Conservation (phyloP, 2,797 vertebrate genomes). For the Notamacropus eugenii region DNA sequence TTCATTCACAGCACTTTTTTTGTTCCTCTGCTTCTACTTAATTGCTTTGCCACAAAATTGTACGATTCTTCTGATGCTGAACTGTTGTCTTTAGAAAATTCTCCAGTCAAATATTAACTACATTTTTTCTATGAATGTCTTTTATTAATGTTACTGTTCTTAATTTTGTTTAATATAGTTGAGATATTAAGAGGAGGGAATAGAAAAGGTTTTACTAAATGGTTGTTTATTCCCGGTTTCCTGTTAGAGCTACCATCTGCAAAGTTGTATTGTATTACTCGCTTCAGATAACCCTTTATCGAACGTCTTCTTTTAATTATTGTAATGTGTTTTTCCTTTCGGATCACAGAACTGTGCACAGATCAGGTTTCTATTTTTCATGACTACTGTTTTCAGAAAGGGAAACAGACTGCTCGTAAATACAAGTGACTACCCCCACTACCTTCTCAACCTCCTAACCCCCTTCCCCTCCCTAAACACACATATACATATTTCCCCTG, state of each 20-base stretch:
- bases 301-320: slow-evolving; percentile 78
- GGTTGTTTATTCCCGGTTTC: slow-evolving; percentile 53
- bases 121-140: neutral
- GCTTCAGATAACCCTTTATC: slow-evolving; percentile 70
- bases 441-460: slow-evolving; percentile 4
- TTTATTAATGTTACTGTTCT: neutral
- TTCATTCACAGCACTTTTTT: neutral
- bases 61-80: slow-evolving; percentile 4
- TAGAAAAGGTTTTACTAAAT: neutral
- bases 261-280: slow-evolving; percentile 68
- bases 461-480: neutral
- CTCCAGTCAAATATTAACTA: slow-evolving; percentile 39
- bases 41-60: slow-evolving; percentile 35
- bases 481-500: slow-evolving; percentile 37
- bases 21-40: neutral
- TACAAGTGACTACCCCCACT: slow-evolving; percentile 31
- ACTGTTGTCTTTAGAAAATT: slow-evolving; percentile 35
- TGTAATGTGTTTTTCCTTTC: slow-evolving; percentile 64
- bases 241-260: slow-evolving; percentile 59
- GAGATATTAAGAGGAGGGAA: slow-evolving; percentile 40
- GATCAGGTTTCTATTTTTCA: slow-evolving; percentile 60
- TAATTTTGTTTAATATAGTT: slow-evolving; percentile 33
- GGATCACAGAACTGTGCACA: slow-evolving; percentile 44
- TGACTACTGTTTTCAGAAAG: slow-evolving; percentile 68
- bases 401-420: slow-evolving; percentile 56